A percentile compares a stretch with the other conserved stretches of the same genome.
phyloP scores from a whole-genome alignment of 2,888 invertebrate species.

The Sinopyrophorus schimmeli region DNA sequence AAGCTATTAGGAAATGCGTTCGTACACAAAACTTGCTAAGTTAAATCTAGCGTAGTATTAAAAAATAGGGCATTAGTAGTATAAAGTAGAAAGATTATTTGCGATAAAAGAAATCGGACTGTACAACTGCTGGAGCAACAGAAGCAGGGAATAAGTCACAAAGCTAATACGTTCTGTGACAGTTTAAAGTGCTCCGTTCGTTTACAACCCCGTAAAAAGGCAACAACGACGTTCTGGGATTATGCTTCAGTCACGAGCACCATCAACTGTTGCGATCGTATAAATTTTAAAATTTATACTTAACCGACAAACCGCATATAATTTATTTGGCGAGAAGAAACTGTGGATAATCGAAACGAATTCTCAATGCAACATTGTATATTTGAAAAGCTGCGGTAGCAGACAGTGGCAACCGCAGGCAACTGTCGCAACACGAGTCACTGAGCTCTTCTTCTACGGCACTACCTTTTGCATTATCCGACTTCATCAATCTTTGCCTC shows the following conservation, averaged over 20 bases:
- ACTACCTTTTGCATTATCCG: slow-evolving; percentile 17
- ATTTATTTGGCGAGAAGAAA: slow-evolving; percentile 31
- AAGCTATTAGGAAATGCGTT: too few species aligned
- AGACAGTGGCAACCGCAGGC: slow-evolving; percentile 25
- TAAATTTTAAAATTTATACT: slow-evolving; percentile 31
- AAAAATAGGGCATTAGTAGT: too few species aligned
- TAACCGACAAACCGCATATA: slow-evolving; percentile 31
- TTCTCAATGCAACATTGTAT: slow-evolving; percentile 29
- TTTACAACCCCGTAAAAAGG: slow-evolving; percentile 29
- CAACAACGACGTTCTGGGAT: slow-evolving; percentile 28
- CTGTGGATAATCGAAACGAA: slow-evolving; percentile 27
- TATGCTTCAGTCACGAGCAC: slow-evolving; percentile 31
- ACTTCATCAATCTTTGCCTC: slow-evolving; percentile 36
- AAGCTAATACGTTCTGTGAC: slow-evolving; percentile 32
- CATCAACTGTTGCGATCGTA: slow-evolving; percentile 31
- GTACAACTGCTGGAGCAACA: slow-evolving; percentile 24
- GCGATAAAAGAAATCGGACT: slow-evolving; percentile 20
- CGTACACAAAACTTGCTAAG: too few species aligned
- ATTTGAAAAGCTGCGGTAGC: slow-evolving; percentile 26
- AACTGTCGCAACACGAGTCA: slow-evolving; percentile 15
- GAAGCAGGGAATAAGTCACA: slow-evolving; percentile 31
- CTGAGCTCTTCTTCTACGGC: slow-evolving; percentile 15
- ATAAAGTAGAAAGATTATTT: slow-evolving; percentile 17
- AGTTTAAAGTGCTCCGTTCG: slow-evolving; percentile 29
- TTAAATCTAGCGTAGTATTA: too few species aligned